These are phyloP conservation scores for Cardiocondyla obscurior DNA, from an alignment of 1,140 invertebrate species.

Conservation along the genomic window DNA sequence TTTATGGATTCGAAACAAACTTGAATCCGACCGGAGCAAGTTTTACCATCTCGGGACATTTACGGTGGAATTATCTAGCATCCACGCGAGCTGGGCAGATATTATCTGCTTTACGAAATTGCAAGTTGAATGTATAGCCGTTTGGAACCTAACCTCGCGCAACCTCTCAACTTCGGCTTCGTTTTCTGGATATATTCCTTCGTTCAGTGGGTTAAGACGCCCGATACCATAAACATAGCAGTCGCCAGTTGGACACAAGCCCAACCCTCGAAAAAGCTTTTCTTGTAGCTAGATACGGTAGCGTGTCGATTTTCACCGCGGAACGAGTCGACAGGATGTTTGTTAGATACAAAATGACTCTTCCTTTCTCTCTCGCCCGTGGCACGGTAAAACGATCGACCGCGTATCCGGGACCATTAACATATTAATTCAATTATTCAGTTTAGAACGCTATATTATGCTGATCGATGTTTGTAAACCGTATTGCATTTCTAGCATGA, in stretches of 20 bases:
- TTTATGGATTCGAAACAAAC: not conserved
- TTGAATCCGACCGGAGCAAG: no score
- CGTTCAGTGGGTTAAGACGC: constrained; percentile 70
- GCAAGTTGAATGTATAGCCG: constrained; percentile 41
- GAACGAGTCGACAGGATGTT: constrained; percentile 48
- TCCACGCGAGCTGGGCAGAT: constrained; percentile 12
- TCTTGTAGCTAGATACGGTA: constrained; percentile 58
- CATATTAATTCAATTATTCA: constrained; percentile 59
- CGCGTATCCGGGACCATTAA: constrained; percentile 35
- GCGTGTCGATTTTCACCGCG: constrained; percentile 61
- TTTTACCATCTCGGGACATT: not conserved
- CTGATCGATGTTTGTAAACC: constrained; percentile 55
- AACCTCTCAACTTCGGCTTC: constrained; percentile 63
- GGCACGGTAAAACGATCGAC: constrained; percentile 30
- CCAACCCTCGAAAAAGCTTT: constrained; percentile 64
- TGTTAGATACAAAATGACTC: constrained; percentile 57
- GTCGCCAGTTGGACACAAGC: constrained; percentile 64
- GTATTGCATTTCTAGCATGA: constrained; percentile 53
- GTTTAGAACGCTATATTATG: constrained; percentile 53
- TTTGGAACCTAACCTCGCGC: constrained; percentile 64
- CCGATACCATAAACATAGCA: constrained; percentile 72
- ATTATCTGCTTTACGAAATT: constrained; percentile 49
- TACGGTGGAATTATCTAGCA: not conserved
- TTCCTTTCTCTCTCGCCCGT: not conserved
- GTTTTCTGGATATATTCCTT: constrained; percentile 52